Evolutionary conservation across 2,888 invertebrate genomes (phyloP).

Genomic region (Disparrhopalites patrizii): DNA sequence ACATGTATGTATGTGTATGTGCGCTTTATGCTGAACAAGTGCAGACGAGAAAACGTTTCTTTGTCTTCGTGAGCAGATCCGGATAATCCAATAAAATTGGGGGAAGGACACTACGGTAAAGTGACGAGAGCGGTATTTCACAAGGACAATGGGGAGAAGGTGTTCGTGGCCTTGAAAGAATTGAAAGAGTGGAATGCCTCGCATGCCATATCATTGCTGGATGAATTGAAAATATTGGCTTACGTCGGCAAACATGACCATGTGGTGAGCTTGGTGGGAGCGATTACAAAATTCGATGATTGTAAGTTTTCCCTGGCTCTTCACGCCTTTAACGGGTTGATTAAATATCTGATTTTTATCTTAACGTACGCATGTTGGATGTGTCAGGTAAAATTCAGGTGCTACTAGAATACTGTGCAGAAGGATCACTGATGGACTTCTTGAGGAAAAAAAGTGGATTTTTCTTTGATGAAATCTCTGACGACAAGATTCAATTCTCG

Average conservation of each 20-base stretch:
- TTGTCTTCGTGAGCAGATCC: too few species aligned
- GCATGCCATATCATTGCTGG: not conserved
- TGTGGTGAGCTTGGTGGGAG: constrained; percentile 14
- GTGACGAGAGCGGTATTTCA: not conserved
- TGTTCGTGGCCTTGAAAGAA: constrained; percentile 9
- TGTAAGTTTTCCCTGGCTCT: too few species aligned
- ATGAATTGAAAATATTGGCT: constrained; percentile 9
- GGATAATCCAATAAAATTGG: not conserved
- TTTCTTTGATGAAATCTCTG: constrained; percentile 8
- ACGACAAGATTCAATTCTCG: not conserved
- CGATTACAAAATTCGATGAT: constrained; percentile 8
- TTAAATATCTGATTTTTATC: not conserved
- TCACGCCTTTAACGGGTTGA: too few species aligned
- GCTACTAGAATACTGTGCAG: constrained; percentile 13
- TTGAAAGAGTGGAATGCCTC: constrained; percentile 1
- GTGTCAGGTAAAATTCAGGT: constrained; percentile 15
- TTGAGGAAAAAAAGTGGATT: not conserved
- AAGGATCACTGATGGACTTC: not conserved
- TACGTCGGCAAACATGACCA: constrained; percentile 11
- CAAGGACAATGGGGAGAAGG: not conserved
- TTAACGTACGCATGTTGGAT: too few species aligned
- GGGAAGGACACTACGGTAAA: constrained; percentile 13
- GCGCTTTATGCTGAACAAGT: too few species aligned
- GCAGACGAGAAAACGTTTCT: too few species aligned
- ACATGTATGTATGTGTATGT: too few species aligned